These are phyloP conservation scores for Paramormyrops hopkinsi DNA, from an alignment of 2,797 vertebrate genomes.

Conservation along the genomic window DNA sequence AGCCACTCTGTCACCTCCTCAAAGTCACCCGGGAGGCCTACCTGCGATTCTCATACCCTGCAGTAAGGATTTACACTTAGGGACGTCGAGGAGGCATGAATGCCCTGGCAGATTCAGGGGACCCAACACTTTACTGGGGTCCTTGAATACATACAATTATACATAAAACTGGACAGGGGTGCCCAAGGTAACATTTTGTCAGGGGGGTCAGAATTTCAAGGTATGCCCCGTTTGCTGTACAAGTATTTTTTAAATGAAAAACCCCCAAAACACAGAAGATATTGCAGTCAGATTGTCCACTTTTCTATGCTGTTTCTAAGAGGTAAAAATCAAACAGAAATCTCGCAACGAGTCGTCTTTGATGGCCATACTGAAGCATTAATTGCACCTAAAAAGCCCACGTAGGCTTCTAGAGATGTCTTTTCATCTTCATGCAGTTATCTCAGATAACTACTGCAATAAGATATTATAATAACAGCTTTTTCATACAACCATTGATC, in stretches of 20 bases:
- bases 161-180: background rate
- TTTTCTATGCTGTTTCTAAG: background rate
- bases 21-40: background rate
- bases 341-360: background rate
- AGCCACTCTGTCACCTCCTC: background rate
- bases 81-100: background rate
- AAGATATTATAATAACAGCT: background rate
- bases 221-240: background rate
- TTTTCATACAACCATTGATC: background rate
- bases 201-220: background rate
- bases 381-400: constrained; percentile 1
- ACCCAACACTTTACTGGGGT: background rate
- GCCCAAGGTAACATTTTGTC: background rate
- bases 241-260: background rate
- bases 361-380: background rate
- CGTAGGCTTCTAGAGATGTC: background rate
- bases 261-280: background rate
- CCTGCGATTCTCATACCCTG: background rate
- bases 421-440: background rate
- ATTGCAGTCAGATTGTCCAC: background rate
- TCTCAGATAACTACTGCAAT: background rate
- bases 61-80: background rate
- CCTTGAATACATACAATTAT: background rate
- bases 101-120: background rate
- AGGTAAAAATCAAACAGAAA: background rate